phyloP scores from a whole-genome alignment of 1,140 invertebrate species.

The Chrysoperla carnea region DNA sequence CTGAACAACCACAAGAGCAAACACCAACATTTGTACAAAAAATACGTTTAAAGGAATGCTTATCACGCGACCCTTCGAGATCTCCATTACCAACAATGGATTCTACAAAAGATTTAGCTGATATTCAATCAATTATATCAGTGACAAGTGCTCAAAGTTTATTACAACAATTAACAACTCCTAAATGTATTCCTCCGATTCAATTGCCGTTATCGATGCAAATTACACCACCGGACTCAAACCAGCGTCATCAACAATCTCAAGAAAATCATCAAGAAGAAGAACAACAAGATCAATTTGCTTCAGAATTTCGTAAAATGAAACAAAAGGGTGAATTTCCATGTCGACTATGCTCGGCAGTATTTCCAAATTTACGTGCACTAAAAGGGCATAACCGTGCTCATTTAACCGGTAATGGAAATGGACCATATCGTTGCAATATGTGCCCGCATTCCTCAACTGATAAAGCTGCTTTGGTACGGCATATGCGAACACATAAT shows the following conservation, averaged over 20 bases:
- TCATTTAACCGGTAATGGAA: slow-evolving; percentile 47
- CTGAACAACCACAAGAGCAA: slow-evolving; percentile 14
- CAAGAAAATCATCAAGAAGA: slow-evolving; percentile 35
- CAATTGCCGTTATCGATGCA: slow-evolving; percentile 9
- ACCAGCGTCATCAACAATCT: slow-evolving; percentile 2
- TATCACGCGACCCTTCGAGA: slow-evolving; percentile 5
- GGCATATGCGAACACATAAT: slow-evolving; percentile 85
- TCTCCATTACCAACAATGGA: slow-evolving; percentile 13
- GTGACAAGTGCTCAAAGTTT: slow-evolving; percentile 47
- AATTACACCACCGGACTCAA: slow-evolving; percentile 16
- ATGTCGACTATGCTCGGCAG: slow-evolving; percentile 63
- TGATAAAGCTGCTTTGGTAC: slow-evolving; percentile 76
- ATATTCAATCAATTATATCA: slow-evolving; percentile 65
- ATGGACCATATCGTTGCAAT: slow-evolving; percentile 73
- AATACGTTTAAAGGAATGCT: slow-evolving; percentile 9
- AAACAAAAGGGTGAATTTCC: slow-evolving; percentile 75
- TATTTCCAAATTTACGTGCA: slow-evolving; percentile 77
- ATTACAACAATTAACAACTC: slow-evolving; percentile 30
- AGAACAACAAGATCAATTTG: slow-evolving; percentile 63
- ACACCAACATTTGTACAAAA: neutral
- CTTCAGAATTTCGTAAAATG: slow-evolving; percentile 65
- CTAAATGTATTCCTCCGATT: slow-evolving; percentile 22
- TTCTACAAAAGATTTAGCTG: slow-evolving; percentile 54
- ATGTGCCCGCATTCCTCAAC: slow-evolving; percentile 79
- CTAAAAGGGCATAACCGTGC: slow-evolving; percentile 76